Conservation (phyloP, 2,888 invertebrate species). For the Cremastinae sp. region DNA sequence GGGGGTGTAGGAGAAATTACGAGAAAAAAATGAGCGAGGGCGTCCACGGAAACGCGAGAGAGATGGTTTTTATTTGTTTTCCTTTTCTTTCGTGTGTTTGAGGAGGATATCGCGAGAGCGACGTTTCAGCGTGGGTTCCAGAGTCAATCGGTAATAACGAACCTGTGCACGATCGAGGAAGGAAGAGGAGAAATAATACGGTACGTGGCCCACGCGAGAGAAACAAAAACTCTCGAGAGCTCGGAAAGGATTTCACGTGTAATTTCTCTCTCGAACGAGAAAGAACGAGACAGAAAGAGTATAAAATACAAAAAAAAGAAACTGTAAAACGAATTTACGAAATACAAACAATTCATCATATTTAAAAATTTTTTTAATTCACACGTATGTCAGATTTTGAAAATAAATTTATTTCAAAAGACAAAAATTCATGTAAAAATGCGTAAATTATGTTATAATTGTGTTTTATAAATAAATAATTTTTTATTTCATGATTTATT, state of each 20-base stretch:
- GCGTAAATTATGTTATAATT: no score
- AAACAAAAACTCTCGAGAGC: slow-evolving; percentile 53
- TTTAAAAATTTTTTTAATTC: no score
- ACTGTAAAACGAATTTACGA: no score
- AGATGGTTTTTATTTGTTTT: slow-evolving; percentile 38
- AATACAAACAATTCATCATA: no score
- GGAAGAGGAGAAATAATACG: slow-evolving; percentile 29
- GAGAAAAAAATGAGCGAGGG: slow-evolving; percentile 20
- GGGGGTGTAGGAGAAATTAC: slow-evolving; percentile 54
- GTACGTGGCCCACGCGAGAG: slow-evolving; percentile 58
- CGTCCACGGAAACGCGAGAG: slow-evolving; percentile 6
- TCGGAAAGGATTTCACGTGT: slow-evolving; percentile 49
- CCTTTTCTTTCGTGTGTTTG: slow-evolving; percentile 10
- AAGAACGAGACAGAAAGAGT: neutral
- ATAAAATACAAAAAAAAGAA: no score
- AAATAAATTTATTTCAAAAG: no score
- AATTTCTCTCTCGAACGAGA: slow-evolving; percentile 33
- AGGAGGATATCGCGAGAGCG: slow-evolving; percentile 4
- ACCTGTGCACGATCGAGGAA: slow-evolving; percentile 40
- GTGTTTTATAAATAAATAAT: no score
- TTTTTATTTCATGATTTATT: no score
- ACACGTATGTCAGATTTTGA: no score
- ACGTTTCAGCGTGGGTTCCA: slow-evolving; percentile 52
- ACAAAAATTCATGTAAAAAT: no score
- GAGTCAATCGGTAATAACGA: slow-evolving; percentile 58